A percentile compares a stretch with the other conserved stretches of the same genome.
Evolutionary conservation across 2,797 vertebrate genomes (phyloP).

Genomic region (Pitangus sulphuratus): DNA sequence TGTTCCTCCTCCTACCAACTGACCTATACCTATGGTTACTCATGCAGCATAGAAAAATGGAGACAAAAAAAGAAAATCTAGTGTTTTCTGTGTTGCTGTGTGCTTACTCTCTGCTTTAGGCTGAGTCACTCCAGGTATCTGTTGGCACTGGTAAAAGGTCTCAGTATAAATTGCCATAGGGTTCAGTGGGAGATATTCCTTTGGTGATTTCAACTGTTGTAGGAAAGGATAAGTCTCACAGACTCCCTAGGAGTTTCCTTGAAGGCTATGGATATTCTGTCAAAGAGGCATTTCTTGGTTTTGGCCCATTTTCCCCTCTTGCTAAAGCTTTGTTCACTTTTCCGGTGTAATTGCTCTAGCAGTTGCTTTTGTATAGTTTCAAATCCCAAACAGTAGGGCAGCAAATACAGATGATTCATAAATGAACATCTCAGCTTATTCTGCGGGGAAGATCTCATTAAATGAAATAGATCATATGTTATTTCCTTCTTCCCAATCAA

Average conservation of each 20-base stretch:
- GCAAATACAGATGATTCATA: conserved; percentile 48
- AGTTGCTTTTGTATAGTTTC: background rate
- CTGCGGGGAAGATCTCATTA: conserved; percentile 11
- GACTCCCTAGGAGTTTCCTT: background rate
- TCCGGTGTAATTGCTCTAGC: background rate
- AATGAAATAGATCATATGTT: conserved; percentile 15
- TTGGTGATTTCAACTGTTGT: background rate
- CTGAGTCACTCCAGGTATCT: background rate
- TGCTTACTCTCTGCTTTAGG: background rate
- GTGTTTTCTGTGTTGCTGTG: background rate
- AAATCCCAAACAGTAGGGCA: conserved; percentile 4
- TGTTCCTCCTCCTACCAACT: background rate
- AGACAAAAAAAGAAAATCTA: background rate
- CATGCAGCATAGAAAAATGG: background rate
- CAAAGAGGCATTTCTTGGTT: background rate
- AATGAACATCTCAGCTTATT: conserved; percentile 13
- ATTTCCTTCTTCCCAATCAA: conserved; percentile 47
- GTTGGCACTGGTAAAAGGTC: background rate
- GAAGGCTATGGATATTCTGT: background rate
- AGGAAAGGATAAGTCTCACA: background rate
- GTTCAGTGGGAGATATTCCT: background rate
- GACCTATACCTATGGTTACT: background rate
- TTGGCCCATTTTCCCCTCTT: background rate
- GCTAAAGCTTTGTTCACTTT: conserved; percentile 8
- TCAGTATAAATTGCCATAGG: background rate